Evolutionary conservation across 1,140 invertebrate species (phyloP).

Genomic region (Tetragnatha versicolor): DNA sequence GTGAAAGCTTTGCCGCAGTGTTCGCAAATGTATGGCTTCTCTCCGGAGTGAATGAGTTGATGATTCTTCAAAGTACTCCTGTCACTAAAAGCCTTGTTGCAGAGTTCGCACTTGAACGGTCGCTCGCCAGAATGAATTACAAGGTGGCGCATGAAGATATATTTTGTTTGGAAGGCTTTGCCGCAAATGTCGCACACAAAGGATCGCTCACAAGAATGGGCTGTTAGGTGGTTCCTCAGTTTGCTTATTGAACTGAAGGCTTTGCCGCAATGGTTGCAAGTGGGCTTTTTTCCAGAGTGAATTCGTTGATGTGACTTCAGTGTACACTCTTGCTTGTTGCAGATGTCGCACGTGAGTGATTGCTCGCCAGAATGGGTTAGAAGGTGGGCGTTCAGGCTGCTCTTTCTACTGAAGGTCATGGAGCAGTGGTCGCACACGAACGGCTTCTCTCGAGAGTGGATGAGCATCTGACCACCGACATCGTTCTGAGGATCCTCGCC

Average conservation of each 20-base stretch:
- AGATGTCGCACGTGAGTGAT: slow-evolving; percentile 84
- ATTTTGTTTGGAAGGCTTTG: slow-evolving; percentile 64
- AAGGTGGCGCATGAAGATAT: slow-evolving; percentile 63
- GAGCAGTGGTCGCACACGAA: slow-evolving; percentile 73
- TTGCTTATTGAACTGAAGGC: slow-evolving; percentile 27
- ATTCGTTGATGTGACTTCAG: slow-evolving; percentile 88
- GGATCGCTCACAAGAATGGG: slow-evolving; percentile 68
- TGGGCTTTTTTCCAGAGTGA: slow-evolving; percentile 87
- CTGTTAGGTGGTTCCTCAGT: slow-evolving; percentile 58
- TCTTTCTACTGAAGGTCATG: slow-evolving; percentile 63
- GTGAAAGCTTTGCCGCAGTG: no score
- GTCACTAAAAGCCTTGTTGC: no score
- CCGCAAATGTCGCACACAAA: slow-evolving; percentile 67
- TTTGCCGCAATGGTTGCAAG: slow-evolving; percentile 77
- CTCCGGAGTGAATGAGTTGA: no score
- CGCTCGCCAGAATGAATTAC: no score
- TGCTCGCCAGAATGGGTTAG: slow-evolving; percentile 87
- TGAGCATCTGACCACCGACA: no score
- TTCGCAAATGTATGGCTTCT: no score
- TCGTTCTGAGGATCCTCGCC: no score
- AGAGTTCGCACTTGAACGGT: no score
- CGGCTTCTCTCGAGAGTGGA: slow-evolving; percentile 69
- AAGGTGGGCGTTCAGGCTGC: slow-evolving; percentile 1
- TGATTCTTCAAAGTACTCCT: no score
- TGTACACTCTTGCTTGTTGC: no score